Base-by-base conservation (phyloP, 1,140 invertebrate genomes). In the Rhyacophila brunnea region DNA sequence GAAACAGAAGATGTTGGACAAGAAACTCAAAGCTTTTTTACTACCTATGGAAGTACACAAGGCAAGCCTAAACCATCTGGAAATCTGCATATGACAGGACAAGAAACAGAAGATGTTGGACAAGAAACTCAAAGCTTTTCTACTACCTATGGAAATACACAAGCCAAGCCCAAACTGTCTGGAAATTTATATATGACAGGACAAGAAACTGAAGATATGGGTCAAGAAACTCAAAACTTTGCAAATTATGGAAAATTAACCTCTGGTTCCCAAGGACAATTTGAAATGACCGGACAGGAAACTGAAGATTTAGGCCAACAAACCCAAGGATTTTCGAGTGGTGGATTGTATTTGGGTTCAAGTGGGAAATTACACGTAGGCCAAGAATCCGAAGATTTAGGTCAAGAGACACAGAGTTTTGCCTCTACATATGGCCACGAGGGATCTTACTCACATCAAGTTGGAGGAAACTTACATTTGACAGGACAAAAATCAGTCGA, bases 291-390 rank as follows among this genome's bases (percentile, higher is more conserved):
- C 14, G 50, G 50, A 28, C 50, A 58, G 56, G 57, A 65, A 43
- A 53, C 58, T 40, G 63, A 67, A 65, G 64, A 68, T 59, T 65
- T 70, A 23, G 67, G 69, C 11, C 68, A 69, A 47, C 60, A 72
- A 50, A 59, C 53, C 38, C 42, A 61, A n/a, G 59, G 54, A 35
- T 48, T 59, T 48, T 42, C 46, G 38, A 10, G 35, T 13, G 50
- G 48, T 48, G 20, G 40, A 18, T 15, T 28, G 18, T 38, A 44
- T 52, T 51, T 46, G 10, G 7, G 38, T 49, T 34, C 47, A 53
- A 47, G 15, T 58, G 13, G 55, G 28, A 50, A 57, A 17, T 43
- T 47, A 18, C 34, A 38, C 13, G 6, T 42, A 34, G 46, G 44
- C 11, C 61, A 60, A 38, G 40, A 49, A 35, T 40, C 32, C 10